phyloP scores from a whole-genome alignment of 2,113 vertebrate genomes.

The Telmatochromis sp. region DNA sequence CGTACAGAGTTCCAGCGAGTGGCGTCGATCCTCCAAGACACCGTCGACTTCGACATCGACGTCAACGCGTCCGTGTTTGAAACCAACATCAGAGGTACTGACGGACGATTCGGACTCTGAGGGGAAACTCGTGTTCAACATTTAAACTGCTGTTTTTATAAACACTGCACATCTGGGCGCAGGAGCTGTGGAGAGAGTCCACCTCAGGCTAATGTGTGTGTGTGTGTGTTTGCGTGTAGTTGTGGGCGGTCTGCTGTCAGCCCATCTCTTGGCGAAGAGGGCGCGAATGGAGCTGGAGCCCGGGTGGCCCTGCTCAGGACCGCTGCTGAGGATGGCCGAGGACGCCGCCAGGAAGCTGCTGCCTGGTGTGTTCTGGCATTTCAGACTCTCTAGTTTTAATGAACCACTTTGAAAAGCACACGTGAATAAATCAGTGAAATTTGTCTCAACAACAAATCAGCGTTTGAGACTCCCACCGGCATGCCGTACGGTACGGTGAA shows the following conservation, averaged over 20 bases:
- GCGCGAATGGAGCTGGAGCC: slow-evolving; percentile 83
- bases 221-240: slow-evolving; percentile 65
- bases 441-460: slow-evolving; percentile 49
- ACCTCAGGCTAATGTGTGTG: not conserved
- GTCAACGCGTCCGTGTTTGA: slow-evolving; percentile 98
- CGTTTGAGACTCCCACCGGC: slow-evolving; percentile 91
- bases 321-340: slow-evolving; percentile 92
- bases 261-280: slow-evolving; percentile 86
- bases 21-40: slow-evolving; percentile 84
- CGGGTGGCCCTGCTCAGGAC: slow-evolving; percentile 92
- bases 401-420: not conserved
- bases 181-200: not conserved
- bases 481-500: slow-evolving; percentile 98
- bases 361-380: slow-evolving; percentile 73
- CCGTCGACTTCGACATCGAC: slow-evolving; percentile 90
- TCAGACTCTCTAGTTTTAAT: not conserved
- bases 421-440: not conserved
- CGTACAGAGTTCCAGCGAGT: slow-evolving; percentile 91
- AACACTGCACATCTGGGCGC: fast-evolving
- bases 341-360: slow-evolving; percentile 91
- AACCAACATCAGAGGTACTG: slow-evolving; percentile 93
- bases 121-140: fast-evolving
- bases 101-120: fast-evolving
- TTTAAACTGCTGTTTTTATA: not conserved
- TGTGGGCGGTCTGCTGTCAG: slow-evolving; percentile 93